phyloP scores from a whole-genome alignment of 2,888 invertebrate species.

The Drosophila longiperda region DNA sequence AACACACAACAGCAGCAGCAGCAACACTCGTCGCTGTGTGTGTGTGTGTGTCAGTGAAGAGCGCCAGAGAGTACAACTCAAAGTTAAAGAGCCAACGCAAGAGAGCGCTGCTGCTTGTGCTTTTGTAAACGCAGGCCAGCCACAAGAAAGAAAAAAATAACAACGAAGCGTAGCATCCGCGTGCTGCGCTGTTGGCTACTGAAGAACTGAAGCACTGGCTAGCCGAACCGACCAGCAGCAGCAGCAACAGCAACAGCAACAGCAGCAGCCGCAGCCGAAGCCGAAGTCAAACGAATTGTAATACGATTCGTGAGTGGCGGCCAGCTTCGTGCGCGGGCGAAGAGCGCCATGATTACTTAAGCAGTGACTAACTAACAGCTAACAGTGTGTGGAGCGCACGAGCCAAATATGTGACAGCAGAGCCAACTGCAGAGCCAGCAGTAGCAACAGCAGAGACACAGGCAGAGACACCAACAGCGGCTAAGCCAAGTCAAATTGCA shows the following conservation, averaged over 20 bases:
- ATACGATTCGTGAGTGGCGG: slow-evolving; percentile 52
- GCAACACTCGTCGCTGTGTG: slow-evolving; percentile 28
- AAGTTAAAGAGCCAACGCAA: slow-evolving; percentile 61
- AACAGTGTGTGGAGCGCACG: slow-evolving; percentile 61
- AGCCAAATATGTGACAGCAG: slow-evolving; percentile 38
- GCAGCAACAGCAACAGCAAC: slow-evolving; percentile 21
- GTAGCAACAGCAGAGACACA: background rate
- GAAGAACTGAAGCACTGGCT: slow-evolving; percentile 73
- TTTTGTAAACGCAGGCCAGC: slow-evolving; percentile 48
- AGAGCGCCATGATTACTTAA: slow-evolving; percentile 67
- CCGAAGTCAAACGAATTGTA: slow-evolving; percentile 58
- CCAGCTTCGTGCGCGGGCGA: slow-evolving; percentile 64
- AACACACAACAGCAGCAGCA: slow-evolving; percentile 56
- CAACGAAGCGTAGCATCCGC: slow-evolving; percentile 77
- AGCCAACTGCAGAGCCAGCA: slow-evolving; percentile 6
- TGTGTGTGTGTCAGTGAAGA: slow-evolving; percentile 16
- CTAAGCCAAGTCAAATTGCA: slow-evolving; percentile 31
- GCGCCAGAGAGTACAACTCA: slow-evolving; percentile 40
- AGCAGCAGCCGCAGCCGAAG: slow-evolving; percentile 54
- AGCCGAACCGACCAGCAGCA: slow-evolving; percentile 41
- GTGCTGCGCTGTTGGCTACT: slow-evolving; percentile 72
- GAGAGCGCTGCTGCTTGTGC: slow-evolving; percentile 57
- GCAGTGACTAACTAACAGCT: slow-evolving; percentile 67
- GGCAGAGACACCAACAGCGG: slow-evolving; percentile 1
- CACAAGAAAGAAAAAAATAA: slow-evolving; percentile 57